Conservation (phyloP, 2,888 invertebrate species). For the Drosophila kuntzei region DNA sequence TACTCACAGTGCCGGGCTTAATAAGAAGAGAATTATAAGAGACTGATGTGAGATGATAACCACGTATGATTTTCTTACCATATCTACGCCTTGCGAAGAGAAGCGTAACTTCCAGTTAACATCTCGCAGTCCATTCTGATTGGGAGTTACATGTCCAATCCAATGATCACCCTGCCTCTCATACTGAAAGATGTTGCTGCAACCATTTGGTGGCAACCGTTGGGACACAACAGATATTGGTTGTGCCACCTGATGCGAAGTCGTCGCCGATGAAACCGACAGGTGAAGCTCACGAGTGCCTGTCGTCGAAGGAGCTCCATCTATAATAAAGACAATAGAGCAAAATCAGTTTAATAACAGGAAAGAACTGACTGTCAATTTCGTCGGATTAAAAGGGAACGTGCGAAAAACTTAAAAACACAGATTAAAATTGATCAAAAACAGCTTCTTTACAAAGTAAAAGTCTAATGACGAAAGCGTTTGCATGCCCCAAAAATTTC, state of each 20-base stretch:
- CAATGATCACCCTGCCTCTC: constrained; percentile 28
- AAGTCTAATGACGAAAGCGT: no score
- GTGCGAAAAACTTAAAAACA: no score
- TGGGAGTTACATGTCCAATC: constrained; percentile 54
- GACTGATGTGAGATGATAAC: no score
- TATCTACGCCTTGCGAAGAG: constrained; percentile 17
- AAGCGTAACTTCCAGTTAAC: constrained; percentile 54
- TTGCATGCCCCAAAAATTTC: no score
- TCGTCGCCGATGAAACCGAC: constrained; percentile 26
- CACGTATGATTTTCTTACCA: constrained; percentile 29
- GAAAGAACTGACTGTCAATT: no score
- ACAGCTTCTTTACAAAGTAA: no score
- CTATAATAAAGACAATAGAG: constrained; percentile 4
- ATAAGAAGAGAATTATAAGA: not conserved
- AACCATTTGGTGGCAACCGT: constrained; percentile 49
- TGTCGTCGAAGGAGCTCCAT: constrained; percentile 36
- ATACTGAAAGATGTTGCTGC: constrained; percentile 56
- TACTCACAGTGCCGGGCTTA: constrained; percentile 41
- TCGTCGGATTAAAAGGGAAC: no score
- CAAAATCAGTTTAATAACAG: no score
- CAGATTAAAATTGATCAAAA: no score
- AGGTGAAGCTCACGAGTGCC: constrained; percentile 35
- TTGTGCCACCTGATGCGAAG: not conserved
- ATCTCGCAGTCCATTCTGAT: constrained; percentile 34
- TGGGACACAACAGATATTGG: constrained; percentile 26